phyloP scores from a whole-genome alignment of 2,113 vertebrate species.

The Malurus melanocephalus region DNA sequence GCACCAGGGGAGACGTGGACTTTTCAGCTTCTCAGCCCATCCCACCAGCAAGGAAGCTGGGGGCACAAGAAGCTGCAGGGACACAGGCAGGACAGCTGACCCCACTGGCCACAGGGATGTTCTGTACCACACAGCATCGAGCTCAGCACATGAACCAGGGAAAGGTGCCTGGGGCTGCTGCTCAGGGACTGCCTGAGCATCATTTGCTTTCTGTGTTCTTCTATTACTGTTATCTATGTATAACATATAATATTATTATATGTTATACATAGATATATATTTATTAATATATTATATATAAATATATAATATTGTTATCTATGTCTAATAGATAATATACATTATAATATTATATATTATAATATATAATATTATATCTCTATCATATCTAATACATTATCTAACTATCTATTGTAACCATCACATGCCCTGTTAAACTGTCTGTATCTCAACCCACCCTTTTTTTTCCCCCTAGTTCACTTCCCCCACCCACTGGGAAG shows the following conservation, averaged over 20 bases:
- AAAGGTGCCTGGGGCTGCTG: background rate
- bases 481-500: background rate
- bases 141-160: fast-evolving
- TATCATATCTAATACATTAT: background rate
- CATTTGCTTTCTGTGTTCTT: background rate
- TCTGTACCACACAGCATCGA: background rate
- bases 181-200: background rate
- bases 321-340: background rate
- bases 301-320: background rate
- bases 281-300: no score
- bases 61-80: background rate
- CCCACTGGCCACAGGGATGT: background rate
- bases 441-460: background rate
- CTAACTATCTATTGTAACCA: background rate
- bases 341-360: background rate
- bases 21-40: background rate
- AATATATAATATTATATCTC: background rate
- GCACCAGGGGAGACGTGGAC: background rate
- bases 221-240: background rate
- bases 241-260: background rate
- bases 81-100: background rate
- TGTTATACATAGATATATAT: no score
- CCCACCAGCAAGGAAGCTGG: background rate
- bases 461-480: background rate
- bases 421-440: background rate